Conservation (phyloP, 1,140 invertebrate genomes). For the Ceratina calcarata region DNA sequence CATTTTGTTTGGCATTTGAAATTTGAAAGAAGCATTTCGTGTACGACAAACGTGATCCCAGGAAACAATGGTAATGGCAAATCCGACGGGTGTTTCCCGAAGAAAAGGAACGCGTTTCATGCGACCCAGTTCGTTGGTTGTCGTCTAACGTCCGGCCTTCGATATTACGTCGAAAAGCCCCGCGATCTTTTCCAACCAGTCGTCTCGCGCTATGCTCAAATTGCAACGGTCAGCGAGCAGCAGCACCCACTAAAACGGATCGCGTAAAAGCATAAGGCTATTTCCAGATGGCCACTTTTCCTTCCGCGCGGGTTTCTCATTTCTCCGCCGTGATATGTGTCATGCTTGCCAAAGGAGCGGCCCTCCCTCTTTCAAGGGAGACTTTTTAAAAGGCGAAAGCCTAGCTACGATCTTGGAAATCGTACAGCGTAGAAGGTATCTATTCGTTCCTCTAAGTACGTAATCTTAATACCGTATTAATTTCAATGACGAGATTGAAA, state of each 20-base stretch:
- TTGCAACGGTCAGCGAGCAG: neutral
- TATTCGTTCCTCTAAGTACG: too few species aligned
- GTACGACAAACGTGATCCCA: neutral
- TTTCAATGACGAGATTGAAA: neutral
- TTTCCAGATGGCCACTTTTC: slow-evolving; percentile 27
- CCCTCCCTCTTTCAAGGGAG: neutral
- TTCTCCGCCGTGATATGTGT: slow-evolving; percentile 28
- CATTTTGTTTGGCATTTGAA: too few species aligned
- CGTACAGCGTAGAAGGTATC: neutral
- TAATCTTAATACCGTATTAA: slow-evolving; percentile 8
- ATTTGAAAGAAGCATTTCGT: too few species aligned
- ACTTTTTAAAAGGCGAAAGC: slow-evolving; percentile 20
- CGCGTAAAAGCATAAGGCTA: slow-evolving; percentile 31
- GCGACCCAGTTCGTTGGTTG: slow-evolving; percentile 26
- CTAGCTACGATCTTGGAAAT: slow-evolving; percentile 24
- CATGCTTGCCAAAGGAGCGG: slow-evolving; percentile 30
- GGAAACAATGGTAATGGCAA: neutral
- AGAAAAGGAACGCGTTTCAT: neutral
- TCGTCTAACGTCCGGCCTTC: slow-evolving; percentile 25
- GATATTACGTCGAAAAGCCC: slow-evolving; percentile 24
- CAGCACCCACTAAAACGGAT: neutral
- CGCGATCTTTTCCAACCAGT: slow-evolving; percentile 15
- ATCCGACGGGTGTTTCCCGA: neutral
- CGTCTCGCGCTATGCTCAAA: slow-evolving; percentile 6
- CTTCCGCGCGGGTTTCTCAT: slow-evolving; percentile 26